Evolutionary conservation across 1,140 invertebrate genomes (phyloP).

Genomic region (Orchestia grillus): DNA sequence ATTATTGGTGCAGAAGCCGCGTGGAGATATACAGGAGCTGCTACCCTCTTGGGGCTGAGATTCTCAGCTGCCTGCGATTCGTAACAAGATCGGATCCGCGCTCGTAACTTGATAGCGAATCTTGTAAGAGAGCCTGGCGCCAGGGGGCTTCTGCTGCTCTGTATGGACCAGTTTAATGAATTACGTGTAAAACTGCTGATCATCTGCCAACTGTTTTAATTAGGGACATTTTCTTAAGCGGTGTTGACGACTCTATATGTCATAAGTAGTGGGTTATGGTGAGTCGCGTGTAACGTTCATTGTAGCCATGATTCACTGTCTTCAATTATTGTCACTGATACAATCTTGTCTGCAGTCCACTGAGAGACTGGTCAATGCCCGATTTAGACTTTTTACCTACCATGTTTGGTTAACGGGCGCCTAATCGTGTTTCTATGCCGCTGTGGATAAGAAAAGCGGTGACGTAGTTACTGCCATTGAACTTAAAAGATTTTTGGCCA

Average conservation of each 20-base stretch:
- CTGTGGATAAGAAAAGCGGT: background rate
- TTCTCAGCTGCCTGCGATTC: background rate
- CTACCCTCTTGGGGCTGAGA: background rate
- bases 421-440: background rate
- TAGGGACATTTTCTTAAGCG: background rate
- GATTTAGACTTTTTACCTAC: background rate
- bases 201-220: background rate
- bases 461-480: background rate
- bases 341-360: background rate
- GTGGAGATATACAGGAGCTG: background rate
- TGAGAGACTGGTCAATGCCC: background rate
- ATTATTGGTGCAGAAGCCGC: background rate
- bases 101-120: background rate
- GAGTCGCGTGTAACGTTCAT: background rate
- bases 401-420: background rate
- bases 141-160: background rate
- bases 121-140: constrained; percentile 33
- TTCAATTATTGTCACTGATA: background rate
- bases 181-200: background rate
- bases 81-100: constrained; percentile 12
- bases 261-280: background rate
- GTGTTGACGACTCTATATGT: background rate
- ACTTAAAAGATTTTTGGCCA: background rate
- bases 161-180: constrained; percentile 5
- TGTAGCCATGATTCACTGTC: background rate